Evolutionary conservation across 2,888 invertebrate genomes (phyloP), one percentile per base, ranked within the genome.

Genomic region (Boloria euphrosyne): DNA sequence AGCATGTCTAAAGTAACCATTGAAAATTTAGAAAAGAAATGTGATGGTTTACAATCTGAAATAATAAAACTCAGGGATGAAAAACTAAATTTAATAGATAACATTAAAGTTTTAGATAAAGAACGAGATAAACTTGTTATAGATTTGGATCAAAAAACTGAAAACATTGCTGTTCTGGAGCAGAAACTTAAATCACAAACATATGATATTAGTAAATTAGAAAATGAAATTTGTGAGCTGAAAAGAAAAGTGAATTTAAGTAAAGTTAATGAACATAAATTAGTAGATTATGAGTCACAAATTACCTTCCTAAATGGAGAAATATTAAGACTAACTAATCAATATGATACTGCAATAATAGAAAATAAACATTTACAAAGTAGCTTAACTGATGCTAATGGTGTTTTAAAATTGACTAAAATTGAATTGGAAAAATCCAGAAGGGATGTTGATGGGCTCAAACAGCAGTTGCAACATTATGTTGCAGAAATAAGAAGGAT

Each of bases 401-500:
- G 94, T 69, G 94, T 95, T 78, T 86, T 94, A 65, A 93, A 94
- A 74, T 87, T 93, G 31, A 89, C 94, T 16, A 94, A 94, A 73
- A 94, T 93, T 73, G 95, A 96, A 80, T 90, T 96, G 74, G 95
- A 95, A 62, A 93, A 94, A 65, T 94, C 95, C 17, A 93, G 93
- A 73, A 93, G 94, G 78, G 96, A 97, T 89, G 95, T 96, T 22
- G 95, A 95, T 65, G 94, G 95, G 74, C 86, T 97, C 70, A 96
- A 95, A 80, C 93, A 94, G 70, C 96, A 97, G 79, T 84, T 97
- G 68, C 96, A 96, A 78, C 95, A 96, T 77, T 97, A 97, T 86
- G 96, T 97, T 5, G 94, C 94, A 75, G 96, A 97, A 91, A 95
- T 97, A 16, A 95, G 96, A 78, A 93, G 96, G 75, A 95, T 95